Conservation (phyloP, 2,888 invertebrate species). For the Strigamia maritima region DNA sequence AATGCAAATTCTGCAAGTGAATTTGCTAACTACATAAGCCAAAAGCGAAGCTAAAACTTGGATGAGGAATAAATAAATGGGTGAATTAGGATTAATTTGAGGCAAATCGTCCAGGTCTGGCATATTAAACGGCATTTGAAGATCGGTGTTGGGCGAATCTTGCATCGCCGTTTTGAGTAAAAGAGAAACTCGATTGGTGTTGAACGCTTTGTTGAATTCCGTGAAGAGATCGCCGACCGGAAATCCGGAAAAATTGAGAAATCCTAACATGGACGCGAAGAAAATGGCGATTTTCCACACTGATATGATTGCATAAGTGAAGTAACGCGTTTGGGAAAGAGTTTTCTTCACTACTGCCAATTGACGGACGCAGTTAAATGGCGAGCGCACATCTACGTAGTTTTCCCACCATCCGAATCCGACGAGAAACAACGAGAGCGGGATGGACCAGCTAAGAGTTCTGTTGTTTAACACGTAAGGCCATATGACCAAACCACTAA, state of each 20-base stretch:
- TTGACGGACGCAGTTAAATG: conserved; percentile 70
- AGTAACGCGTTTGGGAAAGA: conserved; percentile 73
- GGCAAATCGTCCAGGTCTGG: neutral
- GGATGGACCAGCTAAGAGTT: conserved; percentile 67
- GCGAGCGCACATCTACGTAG: conserved; percentile 82
- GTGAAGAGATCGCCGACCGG: neutral
- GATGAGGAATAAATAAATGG: conserved; percentile 49
- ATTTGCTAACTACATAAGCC: conserved; percentile 89
- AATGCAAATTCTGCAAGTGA: conserved; percentile 93
- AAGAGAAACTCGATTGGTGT: neutral
- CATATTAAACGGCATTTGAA: neutral
- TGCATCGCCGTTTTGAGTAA: neutral
- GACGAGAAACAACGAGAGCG: conserved; percentile 76
- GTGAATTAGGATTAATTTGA: neutral
- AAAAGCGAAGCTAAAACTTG: conserved; percentile 80
- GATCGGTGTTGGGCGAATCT: neutral
- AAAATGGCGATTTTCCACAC: conserved; percentile 86
- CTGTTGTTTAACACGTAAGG: conserved; percentile 57
- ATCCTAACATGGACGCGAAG: conserved; percentile 68
- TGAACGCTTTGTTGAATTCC: conserved; percentile 1
- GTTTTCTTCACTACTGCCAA: conserved; percentile 76
- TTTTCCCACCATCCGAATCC: conserved; percentile 99
- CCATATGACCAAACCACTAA: conserved; percentile 88
- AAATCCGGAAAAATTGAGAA: conserved; percentile 60
- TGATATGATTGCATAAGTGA: conserved; percentile 83